Base-by-base conservation (phyloP, 2,888 invertebrate genomes). In the Parascotia fuliginaria region DNA sequence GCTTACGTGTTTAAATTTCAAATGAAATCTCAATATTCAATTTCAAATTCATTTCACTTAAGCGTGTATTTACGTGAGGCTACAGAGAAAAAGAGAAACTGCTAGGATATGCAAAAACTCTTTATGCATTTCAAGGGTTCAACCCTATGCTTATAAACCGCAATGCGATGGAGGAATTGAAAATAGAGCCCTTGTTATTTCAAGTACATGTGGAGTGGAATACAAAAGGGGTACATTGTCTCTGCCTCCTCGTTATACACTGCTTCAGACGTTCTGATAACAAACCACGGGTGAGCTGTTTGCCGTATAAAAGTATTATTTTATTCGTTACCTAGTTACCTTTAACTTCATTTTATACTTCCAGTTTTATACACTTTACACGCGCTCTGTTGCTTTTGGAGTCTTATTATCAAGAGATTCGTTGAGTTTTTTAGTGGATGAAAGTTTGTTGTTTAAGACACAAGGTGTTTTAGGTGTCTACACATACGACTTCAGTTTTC, bases 101-200 rank as follows among this genome's bases (percentile, higher is more conserved):
- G 78, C 75, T 81, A 69, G 72, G 67, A 71, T 76, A 81, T 84
- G 82, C 81, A 81, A 80, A 81, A 83, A 79, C 69, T 78, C 75
- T 77, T 77, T 77, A 79, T 83, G 81, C 81, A 81, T 79, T 83
- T 82, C 72, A 79, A 83, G 82, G 81, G 78, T 75, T 60, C 63
- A 61, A 22, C 75, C 77, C 77, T 75, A 70, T 71, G 76, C 77
- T 78, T 78, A 78, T 75, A 61, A 79, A 79, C 84, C 83, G 61
- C 83, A 66, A 78, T 59, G 73, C 80, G 73, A 79, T 83, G 75
- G 79, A 85, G 81, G 85, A 89, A 89, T 89, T 87, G 88, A 89
- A 89, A 90, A 87, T 89, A 88, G 89, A 82, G 82, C 85, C 85
- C 89, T 90, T 90, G 89, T 91, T 91, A 91, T 91, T 89, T 89